phyloP scores from a whole-genome alignment of 2,113 vertebrate species.

The Cinclus cinclus region DNA sequence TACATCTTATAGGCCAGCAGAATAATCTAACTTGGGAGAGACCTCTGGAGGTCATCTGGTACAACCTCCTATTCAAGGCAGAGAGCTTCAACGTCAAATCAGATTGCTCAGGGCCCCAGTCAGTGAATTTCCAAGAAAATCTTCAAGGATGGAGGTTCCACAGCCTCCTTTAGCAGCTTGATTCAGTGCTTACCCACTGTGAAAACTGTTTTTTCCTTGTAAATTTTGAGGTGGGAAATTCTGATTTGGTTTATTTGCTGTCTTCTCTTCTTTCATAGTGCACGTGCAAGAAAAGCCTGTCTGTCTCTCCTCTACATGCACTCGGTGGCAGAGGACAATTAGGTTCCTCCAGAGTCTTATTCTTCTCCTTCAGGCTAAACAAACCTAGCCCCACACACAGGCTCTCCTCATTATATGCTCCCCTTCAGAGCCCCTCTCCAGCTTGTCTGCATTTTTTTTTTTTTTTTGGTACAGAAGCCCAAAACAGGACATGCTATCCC shows the following conservation, averaged over 20 bases:
- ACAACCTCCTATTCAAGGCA: not conserved
- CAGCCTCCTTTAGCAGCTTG: not conserved
- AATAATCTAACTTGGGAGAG: not conserved
- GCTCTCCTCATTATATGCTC: not conserved
- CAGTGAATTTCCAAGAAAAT: not conserved
- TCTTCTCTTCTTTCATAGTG: not conserved
- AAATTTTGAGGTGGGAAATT: not conserved
- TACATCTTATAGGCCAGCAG: not conserved
- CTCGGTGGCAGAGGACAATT: not conserved
- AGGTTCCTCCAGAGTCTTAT: not conserved
- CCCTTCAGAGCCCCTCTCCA: not conserved
- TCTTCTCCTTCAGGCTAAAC: not conserved
- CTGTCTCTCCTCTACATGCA: not conserved
- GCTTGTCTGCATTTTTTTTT: not conserved
- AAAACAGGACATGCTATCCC: not conserved
- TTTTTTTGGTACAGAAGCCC: not conserved
- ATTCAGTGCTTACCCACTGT: not conserved
- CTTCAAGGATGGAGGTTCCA: not conserved
- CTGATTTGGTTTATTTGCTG: not conserved
- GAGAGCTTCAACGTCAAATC: not conserved
- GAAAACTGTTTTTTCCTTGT: not conserved
- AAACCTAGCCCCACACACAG: not conserved
- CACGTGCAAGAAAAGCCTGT: not conserved
- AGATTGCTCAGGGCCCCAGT: not conserved
- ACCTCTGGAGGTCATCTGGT: not conserved